Evolutionary conservation across 2,113 vertebrate genomes (phyloP), one percentile per base, ranked within the genome.

Genomic region (Colistium nudipinnis): DNA sequence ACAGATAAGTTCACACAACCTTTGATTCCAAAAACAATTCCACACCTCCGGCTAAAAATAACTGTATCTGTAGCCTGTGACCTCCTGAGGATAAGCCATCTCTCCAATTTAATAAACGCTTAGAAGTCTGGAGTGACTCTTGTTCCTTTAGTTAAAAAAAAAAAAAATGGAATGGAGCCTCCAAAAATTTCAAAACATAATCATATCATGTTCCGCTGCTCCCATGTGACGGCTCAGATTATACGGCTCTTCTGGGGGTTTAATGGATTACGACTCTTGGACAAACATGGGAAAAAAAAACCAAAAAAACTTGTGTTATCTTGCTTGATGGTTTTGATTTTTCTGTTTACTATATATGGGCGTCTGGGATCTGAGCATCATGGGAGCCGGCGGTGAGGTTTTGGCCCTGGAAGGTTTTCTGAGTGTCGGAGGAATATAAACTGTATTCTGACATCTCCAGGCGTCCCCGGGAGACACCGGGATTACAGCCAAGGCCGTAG

Each of bases 341-440:
- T 65, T 54, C 43, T 61, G 67, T 71, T 82, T 62, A 56, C 84
- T 70, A 70, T 75, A 62, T 63, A 38, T 43, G 67, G 76, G 63
- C 67, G 56, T 65, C 52, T 43, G 79, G 67, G 72, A n/a, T 75
- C 51, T 11, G 31, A 27, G 17, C 43, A 19, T 59, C 60, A 28
- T 43, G 80, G 66, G 76, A 74, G 78, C 61, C 43, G 73, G 54
- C 69, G 2, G 69, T 36, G 71, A 67, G 54, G 52, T 77, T 74
- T 82, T 74, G 71, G n/a, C n/a, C n/a, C 76, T 57, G 73, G 70
- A n/a, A 52, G 56, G n/a, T 20, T 55, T 53, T 30, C 66, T 74
- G 85, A 87, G 84, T 81, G 81, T 87, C 61, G n/a, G 73, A 56
- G 75, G 82, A 86, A 86, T 55, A 13, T 52, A 85, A 86, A 82